These are phyloP conservation scores for Tarsius wallacei DNA, from an alignment of 2,797 vertebrate genomes.

Conservation along the genomic window DNA sequence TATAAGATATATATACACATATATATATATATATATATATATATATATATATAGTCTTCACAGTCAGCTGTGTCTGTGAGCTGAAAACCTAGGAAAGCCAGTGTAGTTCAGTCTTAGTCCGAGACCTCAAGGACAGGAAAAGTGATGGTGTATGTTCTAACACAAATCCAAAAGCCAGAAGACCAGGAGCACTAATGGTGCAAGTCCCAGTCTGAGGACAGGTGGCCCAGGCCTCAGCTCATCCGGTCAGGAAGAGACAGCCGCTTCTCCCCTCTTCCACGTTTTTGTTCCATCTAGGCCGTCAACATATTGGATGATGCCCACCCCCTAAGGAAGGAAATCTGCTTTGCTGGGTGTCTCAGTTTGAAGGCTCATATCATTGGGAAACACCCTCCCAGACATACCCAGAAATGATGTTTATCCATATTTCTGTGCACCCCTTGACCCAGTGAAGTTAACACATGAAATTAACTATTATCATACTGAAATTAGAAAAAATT, in stretches of 20 bases:
- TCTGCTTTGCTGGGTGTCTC: background rate
- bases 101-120: background rate
- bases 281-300: background rate
- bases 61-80: background rate
- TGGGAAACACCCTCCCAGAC: background rate
- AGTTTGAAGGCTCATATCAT: background rate
- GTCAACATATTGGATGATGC: background rate
- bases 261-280: background rate
- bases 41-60: background rate
- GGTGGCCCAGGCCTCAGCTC: no score
- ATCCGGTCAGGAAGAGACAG: background rate
- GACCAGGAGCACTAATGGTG: no score
- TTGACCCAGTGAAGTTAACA: background rate
- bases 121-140: background rate
- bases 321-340: background rate
- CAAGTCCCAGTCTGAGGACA: background rate
- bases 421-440: background rate
- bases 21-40: background rate
- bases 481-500: constrained; percentile 8
- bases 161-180: background rate
- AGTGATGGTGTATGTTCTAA: background rate
- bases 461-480: background rate
- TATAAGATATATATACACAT: background rate
- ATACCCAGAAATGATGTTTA: background rate
- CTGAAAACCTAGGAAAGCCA: background rate